Conservation (phyloP, 1,140 invertebrate species). For the Hyphantria cunea region DNA sequence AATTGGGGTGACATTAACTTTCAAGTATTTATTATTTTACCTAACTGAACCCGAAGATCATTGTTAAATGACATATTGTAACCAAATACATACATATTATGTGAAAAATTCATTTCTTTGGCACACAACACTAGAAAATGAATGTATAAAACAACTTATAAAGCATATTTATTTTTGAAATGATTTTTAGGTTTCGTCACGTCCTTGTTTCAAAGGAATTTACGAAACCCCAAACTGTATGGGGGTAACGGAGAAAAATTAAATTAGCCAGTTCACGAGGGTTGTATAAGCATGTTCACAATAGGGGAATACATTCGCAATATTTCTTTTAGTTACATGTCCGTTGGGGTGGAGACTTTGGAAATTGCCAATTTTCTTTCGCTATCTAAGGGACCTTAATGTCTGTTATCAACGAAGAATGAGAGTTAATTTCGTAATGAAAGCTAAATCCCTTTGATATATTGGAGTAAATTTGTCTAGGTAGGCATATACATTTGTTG, state of each 20-base stretch:
- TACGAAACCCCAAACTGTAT: conserved; percentile 4
- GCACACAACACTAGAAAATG: too few relatives aligned
- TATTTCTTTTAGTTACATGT: conserved; percentile 38
- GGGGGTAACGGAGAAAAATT: conserved; percentile 41
- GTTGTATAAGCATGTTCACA: conserved; percentile 29
- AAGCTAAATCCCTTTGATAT: conserved; percentile 13
- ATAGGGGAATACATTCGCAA: conserved; percentile 30
- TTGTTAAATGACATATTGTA: too few relatives aligned
- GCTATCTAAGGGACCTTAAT: conserved; percentile 15
- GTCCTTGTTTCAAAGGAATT: conserved; percentile 10
- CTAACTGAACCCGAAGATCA: too few relatives aligned
- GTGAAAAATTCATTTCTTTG: too few relatives aligned
- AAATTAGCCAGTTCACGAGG: conserved; percentile 36
- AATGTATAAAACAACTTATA: not conserved
- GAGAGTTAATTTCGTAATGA: conserved; percentile 23
- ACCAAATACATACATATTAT: too few relatives aligned
- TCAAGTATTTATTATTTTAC: too few relatives aligned
- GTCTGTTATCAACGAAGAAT: conserved; percentile 17
- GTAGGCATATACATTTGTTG: too few relatives aligned
- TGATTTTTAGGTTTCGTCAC: conserved; percentile 16
- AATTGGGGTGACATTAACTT: too few relatives aligned
- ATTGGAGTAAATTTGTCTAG: not conserved
- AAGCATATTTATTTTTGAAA: conserved; percentile 2
- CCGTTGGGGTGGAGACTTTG: conserved; percentile 16
- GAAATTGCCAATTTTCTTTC: conserved; percentile 25